Evolutionary conservation across 2,888 invertebrate genomes (phyloP).

Genomic region (Tethea ocularis): DNA sequence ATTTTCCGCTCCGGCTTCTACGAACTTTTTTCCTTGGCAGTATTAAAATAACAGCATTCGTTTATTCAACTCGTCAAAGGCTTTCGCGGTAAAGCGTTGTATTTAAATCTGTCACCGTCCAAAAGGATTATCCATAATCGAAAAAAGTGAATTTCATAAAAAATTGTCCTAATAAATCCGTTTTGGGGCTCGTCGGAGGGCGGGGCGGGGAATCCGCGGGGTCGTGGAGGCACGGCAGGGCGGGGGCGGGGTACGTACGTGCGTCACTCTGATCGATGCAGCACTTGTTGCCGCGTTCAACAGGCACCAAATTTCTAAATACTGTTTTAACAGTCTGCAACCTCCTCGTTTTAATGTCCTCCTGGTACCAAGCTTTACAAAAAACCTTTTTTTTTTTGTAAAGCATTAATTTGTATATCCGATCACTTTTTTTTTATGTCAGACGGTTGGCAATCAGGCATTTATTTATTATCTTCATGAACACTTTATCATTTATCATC

Average conservation of each 20-base stretch:
- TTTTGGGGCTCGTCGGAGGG: constrained; percentile 48
- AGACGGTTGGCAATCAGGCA: no score
- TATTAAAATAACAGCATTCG: not conserved
- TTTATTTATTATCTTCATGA: no score
- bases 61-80: not conserved
- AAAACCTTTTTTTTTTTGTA: not conserved
- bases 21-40: not conserved
- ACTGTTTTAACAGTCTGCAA: constrained; percentile 32
- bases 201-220: constrained; percentile 26
- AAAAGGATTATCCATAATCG: constrained; percentile 26
- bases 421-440: not conserved
- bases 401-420: not conserved
- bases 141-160: constrained; percentile 43
- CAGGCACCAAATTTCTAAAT: constrained; percentile 64
- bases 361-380: constrained; percentile 30
- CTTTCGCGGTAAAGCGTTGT: constrained; percentile 14
- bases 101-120: constrained; percentile 15
- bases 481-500: no score
- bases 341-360: constrained; percentile 31
- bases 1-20: not conserved
- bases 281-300: constrained; percentile 79
- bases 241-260: constrained; percentile 43
- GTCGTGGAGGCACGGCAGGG: constrained; percentile 23
- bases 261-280: constrained; percentile 78
- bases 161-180: constrained; percentile 53